Base-by-base conservation (phyloP, 2,888 invertebrate species). In the Zygaena filipendulae region DNA sequence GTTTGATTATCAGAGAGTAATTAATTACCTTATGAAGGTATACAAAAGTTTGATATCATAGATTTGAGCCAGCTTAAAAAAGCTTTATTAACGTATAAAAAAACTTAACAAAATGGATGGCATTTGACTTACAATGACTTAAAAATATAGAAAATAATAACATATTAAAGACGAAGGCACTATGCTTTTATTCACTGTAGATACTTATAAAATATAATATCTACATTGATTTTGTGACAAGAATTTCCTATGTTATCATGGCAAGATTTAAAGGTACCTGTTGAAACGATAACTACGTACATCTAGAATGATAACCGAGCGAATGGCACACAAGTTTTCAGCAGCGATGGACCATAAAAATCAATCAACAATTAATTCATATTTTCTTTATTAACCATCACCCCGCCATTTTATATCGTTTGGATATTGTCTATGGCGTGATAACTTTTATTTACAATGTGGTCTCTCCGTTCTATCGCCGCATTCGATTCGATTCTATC, bases 71-170 rank as follows among this genome's bases (percentile, higher is more conserved):
- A 72, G 63, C 72, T 74, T 75, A 74, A 57, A 63, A 57, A 60
- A 68, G 67, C 68, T 55, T 6, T 6, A 16, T 7, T 16, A 6
- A 16, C 4, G 16, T 16, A 16, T 16, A 6, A 67, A 59, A 75
- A 75, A 79, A 75, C 77, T 79, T 75, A 79, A 77, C 77, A 75
- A 77, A 75, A 69, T 77, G 77, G 77, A 79, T 79, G 79, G 79
- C 79, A 79, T 79, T 74, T 71, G 70, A 71, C 69, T 71, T n/a
- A n/a, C n/a, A n/a, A n/a, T 77, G 77, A 79, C 79, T 79, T 79
- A 79, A 72, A 74, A 64, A 69, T 68, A 48, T 64, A 60, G 58
- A 49, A 61, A 59, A 60, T 57, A 59, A 58, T 57, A 66, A 66
- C 52, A 59, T 66, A 63, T 6, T 16, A 62, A 74, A 60, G 68